phyloP scores from a whole-genome alignment of 2,113 vertebrate genomes.

The Oreochromis spilurus region DNA sequence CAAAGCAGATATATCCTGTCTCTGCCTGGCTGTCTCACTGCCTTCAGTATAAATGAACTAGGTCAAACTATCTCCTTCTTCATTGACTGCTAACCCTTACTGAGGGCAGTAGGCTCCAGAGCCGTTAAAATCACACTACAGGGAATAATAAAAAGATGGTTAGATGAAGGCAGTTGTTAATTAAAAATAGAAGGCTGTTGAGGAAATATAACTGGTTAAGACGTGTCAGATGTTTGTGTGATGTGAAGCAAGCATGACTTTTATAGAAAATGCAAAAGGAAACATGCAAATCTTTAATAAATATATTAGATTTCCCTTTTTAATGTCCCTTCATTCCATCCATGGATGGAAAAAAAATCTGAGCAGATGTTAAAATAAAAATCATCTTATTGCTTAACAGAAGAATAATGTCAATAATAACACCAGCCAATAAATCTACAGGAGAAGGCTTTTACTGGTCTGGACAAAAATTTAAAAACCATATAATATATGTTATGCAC shows the following conservation, averaged over 20 bases:
- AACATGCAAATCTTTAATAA: not conserved
- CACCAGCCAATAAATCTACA: not conserved
- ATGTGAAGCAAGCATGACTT: not conserved
- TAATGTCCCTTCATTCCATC: not conserved
- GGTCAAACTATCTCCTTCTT: conserved; percentile 58
- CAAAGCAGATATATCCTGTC: conserved; percentile 36
- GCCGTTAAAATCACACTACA: conserved; percentile 21
- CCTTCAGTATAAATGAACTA: conserved; percentile 42
- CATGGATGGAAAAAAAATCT: not conserved
- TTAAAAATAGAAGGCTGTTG: not conserved
- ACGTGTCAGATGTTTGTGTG: not conserved
- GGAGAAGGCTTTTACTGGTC: not conserved
- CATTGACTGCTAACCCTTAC: conserved; percentile 34
- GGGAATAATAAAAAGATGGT: conserved; percentile 16
- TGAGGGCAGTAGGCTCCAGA: conserved; percentile 8
- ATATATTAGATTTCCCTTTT: not conserved
- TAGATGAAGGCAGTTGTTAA: not conserved
- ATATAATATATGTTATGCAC: not conserved
- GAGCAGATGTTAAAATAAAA: fast-evolving
- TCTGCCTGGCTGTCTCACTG: conserved; percentile 33
- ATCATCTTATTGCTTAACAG: not conserved
- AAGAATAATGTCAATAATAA: not conserved
- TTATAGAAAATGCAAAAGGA: not conserved
- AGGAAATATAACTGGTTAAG: not conserved
- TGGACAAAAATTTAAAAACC: not conserved